These are phyloP conservation scores for Euleptes europaea DNA, from an alignment of 2,113 vertebrate genomes.

Conservation along the genomic window DNA sequence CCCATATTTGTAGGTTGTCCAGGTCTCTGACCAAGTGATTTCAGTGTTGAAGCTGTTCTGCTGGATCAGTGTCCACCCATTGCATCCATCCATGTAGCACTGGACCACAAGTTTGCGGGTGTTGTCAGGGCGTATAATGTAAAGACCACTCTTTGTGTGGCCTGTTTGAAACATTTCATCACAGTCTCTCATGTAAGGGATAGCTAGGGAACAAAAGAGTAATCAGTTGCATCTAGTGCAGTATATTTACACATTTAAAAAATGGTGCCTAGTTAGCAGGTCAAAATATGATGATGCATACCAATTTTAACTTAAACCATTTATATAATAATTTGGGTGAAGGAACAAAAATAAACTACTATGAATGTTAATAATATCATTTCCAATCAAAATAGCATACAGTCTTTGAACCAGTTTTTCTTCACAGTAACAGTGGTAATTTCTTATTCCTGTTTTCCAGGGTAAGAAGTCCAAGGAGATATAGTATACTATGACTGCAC, in stretches of 20 bases:
- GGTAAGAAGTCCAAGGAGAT: background rate
- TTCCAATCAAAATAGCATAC: background rate
- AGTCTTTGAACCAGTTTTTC: background rate
- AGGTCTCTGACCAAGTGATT: constrained; percentile 41
- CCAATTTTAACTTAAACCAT: background rate
- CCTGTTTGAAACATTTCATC: constrained; percentile 35
- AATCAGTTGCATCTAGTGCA: background rate
- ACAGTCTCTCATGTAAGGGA: constrained; percentile 29
- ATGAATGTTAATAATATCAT: background rate
- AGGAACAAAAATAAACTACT: background rate
- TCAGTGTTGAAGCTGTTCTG: background rate
- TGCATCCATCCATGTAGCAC: constrained; percentile 35
- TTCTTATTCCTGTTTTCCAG: background rate
- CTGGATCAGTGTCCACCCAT: constrained; percentile 36
- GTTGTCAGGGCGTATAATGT: constrained; percentile 14
- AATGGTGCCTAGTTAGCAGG: background rate
- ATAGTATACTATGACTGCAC: background rate
- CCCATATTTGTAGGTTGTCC: background rate
- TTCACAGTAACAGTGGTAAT: background rate
- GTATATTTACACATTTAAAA: background rate
- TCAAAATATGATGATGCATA: background rate
- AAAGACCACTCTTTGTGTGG: constrained; percentile 15
- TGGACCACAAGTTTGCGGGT: constrained; percentile 23
- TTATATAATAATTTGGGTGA: background rate
- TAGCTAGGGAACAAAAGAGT: constrained; percentile 9